Conservation (phyloP, 2,888 invertebrate genomes). For the Elegia similella region DNA sequence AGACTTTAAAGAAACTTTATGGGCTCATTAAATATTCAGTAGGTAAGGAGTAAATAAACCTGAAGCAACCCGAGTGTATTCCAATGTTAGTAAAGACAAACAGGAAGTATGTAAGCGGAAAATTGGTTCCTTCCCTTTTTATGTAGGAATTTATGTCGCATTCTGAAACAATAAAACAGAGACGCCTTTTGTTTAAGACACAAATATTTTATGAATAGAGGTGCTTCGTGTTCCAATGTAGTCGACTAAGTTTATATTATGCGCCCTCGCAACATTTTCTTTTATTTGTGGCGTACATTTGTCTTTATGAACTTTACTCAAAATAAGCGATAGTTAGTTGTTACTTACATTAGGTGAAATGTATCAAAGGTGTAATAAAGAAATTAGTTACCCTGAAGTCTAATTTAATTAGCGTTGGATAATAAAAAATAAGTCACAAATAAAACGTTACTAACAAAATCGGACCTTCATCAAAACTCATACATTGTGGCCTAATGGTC, state of each 20-base stretch:
- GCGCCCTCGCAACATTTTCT: background rate
- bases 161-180: background rate
- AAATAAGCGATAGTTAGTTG: background rate
- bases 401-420: no score
- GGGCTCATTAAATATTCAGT: background rate
- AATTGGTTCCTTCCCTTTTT: background rate
- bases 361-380: no score
- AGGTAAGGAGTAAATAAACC: background rate
- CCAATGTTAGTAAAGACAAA: background rate
- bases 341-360: no score
- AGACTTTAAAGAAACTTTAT: background rate
- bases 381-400: no score
- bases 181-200: background rate
- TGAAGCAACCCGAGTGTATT: background rate
- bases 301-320: background rate
- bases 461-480: no score
- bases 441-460: no score
- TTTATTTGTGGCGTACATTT: background rate
- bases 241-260: background rate
- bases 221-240: background rate
- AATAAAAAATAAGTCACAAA: no score
- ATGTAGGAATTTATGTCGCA: background rate
- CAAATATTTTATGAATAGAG: background rate
- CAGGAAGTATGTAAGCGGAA: background rate
- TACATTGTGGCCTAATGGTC: no score